Base-by-base conservation (phyloP, 2,888 invertebrate genomes). In the Copidosoma aretas region DNA sequence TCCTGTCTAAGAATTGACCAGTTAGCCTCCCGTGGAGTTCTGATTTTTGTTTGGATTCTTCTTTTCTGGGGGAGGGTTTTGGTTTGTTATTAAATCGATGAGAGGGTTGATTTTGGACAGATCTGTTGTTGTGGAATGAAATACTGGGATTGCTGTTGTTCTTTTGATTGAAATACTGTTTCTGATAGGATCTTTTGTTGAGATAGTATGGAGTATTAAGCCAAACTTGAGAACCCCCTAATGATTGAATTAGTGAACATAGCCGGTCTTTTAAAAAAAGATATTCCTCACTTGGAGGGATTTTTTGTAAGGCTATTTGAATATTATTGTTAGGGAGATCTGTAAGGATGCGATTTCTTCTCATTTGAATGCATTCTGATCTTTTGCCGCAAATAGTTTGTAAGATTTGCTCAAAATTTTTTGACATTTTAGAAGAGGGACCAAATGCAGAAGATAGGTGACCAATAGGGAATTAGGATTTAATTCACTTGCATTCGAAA, bases 381-480 rank as follows among this genome's bases (percentile, higher is more conserved):
- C 73, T 62, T 51, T 75, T 73, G 8, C 71, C 74, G 57, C 73
- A 75, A 21, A 74, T 64, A 8, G 73, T 70, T 58, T 73, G 72
- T 10, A 74, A 52, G 12, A 62, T 69, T 54, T 70, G 68, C 5
- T 75, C 72, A 41, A 49, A 70, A 21, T 72, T 71, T 43, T 71
- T 72, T 19, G 57, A 60, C 4, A 72, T 65, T 39, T 59, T 56
- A 4, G 74, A 73, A 15, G 43, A 46, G 10, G 66, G 2, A 5
- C 68, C 71, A 53, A 74, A 75, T 12, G 46, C 14, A 2, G 64
- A 22, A 15, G 51, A 22, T 1, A 71, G 49, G 52, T 66, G 12
- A 68, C 70, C 4, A 71, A 66, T 1, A 73, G 60, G 4, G 66
- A 19, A 12, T 63, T 24, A 24, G 73, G 59, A 52, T 43, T 62